Conservation (phyloP, 2,797 vertebrate genomes). For the Leucoraja ocellata region DNA sequence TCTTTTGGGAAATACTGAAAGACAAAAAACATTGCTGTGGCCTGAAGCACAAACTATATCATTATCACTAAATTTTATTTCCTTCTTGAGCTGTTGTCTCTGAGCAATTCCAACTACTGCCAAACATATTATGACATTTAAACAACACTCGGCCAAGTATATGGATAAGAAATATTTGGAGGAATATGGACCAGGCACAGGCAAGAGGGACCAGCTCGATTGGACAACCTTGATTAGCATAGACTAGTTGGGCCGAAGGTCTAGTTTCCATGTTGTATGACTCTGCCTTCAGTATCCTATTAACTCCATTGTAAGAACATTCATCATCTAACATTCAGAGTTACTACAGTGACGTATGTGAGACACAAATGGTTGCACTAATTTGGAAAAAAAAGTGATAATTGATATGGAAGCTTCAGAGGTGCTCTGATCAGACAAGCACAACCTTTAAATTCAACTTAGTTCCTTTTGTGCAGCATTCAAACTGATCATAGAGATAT, state of each 20-base stretch:
- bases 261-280: too few relatives aligned
- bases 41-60: neutral
- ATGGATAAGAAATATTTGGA: too few relatives aligned
- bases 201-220: too few relatives aligned
- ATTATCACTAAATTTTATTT: neutral
- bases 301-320: too few relatives aligned
- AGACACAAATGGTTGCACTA: neutral
- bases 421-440: neutral
- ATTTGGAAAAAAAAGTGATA: neutral
- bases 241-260: too few relatives aligned
- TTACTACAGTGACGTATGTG: neutral
- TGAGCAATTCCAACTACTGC: neutral
- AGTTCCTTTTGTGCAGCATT: neutral
- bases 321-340: neutral
- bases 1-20: neutral
- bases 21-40: neutral
- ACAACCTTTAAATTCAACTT: neutral
- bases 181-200: too few relatives aligned
- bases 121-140: neutral
- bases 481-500: neutral
- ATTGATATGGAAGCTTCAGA: neutral
- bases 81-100: neutral
- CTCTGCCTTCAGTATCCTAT: too few relatives aligned
- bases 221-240: too few relatives aligned
- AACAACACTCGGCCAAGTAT: too few relatives aligned